Evolutionary conservation across 2,888 invertebrate genomes (phyloP).

Genomic region (Trachelus stipa): DNA sequence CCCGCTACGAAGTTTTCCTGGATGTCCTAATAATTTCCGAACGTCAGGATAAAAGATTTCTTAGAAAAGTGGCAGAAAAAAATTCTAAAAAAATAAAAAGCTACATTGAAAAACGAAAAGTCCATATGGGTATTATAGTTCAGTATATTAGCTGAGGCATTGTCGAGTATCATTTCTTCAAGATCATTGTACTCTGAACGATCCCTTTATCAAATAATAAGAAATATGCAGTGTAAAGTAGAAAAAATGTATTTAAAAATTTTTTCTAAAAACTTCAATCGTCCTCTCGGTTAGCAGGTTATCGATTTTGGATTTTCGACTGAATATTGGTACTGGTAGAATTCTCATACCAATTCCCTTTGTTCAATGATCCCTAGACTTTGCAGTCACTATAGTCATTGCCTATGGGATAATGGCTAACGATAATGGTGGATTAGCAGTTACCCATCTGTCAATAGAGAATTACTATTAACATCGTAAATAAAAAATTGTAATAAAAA

Average conservation of each 20-base stretch:
- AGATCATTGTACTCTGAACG: background rate
- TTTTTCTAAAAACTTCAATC: background rate
- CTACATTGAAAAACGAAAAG: background rate
- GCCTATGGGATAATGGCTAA: constrained; percentile 52
- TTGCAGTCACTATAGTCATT: background rate
- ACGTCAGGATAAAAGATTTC: background rate
- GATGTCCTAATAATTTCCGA: background rate
- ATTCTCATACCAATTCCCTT: background rate
- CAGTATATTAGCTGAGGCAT: background rate
- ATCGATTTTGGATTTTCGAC: background rate
- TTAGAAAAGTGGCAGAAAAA: background rate
- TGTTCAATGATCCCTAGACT: background rate
- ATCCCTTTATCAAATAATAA: background rate
- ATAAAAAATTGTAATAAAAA: background rate
- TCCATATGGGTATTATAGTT: background rate
- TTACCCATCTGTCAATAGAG: constrained; percentile 55
- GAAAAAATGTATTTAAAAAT: background rate
- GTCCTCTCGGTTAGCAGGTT: background rate
- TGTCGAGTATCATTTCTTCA: background rate
- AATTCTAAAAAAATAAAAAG: background rate
- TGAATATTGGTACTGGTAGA: background rate
- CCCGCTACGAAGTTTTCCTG: background rate
- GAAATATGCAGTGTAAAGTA: background rate
- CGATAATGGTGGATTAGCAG: constrained; percentile 63
- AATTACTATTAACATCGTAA: background rate